These are phyloP conservation scores for Lasioglossum villosulum DNA, from an alignment of 2,888 invertebrate genomes.

Conservation along the genomic window DNA sequence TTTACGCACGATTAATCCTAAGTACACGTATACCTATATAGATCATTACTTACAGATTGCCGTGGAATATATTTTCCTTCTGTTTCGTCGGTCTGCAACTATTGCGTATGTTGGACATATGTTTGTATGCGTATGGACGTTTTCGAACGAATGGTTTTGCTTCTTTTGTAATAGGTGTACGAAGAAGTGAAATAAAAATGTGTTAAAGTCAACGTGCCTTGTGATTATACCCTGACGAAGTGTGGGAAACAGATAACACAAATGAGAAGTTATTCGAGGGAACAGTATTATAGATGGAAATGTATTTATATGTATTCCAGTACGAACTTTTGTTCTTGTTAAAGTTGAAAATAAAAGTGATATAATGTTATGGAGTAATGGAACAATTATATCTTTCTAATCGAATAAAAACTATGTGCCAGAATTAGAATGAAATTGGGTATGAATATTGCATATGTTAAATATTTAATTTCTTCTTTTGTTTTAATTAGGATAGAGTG, in stretches of 20 bases:
- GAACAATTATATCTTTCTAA: too few relatives aligned
- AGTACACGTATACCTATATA: constrained; percentile 21
- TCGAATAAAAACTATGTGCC: too few relatives aligned
- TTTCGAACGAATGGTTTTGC: constrained; percentile 68
- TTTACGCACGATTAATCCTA: constrained; percentile 16
- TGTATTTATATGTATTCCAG: too few relatives aligned
- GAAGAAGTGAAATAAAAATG: constrained; percentile 73
- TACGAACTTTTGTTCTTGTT: too few relatives aligned
- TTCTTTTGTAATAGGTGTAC: constrained; percentile 74
- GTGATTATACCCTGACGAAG: neutral
- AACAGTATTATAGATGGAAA: neutral
- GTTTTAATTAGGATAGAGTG: too few relatives aligned
- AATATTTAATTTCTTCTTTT: too few relatives aligned
- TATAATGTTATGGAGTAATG: too few relatives aligned
- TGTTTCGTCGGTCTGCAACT: constrained; percentile 38
- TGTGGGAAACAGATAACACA: neutral
- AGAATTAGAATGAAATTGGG: too few relatives aligned
- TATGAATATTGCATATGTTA: too few relatives aligned
- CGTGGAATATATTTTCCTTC: constrained; percentile 43
- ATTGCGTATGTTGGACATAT: constrained; percentile 52
- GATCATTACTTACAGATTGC: constrained; percentile 43
- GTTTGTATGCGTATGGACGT: constrained; percentile 63
- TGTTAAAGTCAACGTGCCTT: constrained; percentile 58
- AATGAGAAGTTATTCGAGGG: neutral
- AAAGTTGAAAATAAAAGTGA: too few relatives aligned